These are phyloP conservation scores for Syngnathoides biaculeatus DNA, from an alignment of 2,113 vertebrate species.

Conservation along the genomic window DNA sequence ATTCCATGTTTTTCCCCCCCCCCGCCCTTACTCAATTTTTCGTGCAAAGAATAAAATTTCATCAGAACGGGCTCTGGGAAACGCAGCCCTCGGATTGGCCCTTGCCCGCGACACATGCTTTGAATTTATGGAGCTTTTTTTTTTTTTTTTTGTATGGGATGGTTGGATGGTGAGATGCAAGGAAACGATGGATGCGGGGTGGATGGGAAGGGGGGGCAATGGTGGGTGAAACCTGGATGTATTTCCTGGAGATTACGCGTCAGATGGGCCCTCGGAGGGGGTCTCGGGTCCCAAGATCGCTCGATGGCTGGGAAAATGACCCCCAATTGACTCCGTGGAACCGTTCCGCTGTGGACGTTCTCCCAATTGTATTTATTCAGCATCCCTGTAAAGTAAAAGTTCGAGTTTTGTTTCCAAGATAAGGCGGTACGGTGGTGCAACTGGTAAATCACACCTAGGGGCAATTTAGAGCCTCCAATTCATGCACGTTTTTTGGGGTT, in stretches of 20 bases:
- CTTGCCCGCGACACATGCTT: slow-evolving; percentile 74
- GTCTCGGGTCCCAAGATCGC: slow-evolving; percentile 67
- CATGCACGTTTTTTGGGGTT: too few species aligned
- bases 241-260: slow-evolving; percentile 76
- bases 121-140: slow-evolving; percentile 70
- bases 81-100: slow-evolving; percentile 53
- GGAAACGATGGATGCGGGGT: slow-evolving; percentile 27
- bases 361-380: neutral
- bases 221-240: slow-evolving; percentile 62
- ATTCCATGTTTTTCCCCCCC: slow-evolving; percentile 63
- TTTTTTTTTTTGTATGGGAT: neutral
- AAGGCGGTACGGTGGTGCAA: too few species aligned
- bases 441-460: too few species aligned
- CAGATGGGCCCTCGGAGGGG: slow-evolving; percentile 72
- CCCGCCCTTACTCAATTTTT: slow-evolving; percentile 56
- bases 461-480: too few species aligned
- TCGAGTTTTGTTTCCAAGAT: neutral
- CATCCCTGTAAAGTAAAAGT: neutral
- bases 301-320: slow-evolving; percentile 76
- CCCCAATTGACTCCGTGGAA: slow-evolving; percentile 62
- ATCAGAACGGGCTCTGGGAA: slow-evolving; percentile 70
- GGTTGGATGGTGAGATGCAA: slow-evolving; percentile 14
- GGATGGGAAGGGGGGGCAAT: slow-evolving; percentile 6
- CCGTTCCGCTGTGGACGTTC: neutral
- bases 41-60: slow-evolving; percentile 71